phyloP scores from a whole-genome alignment of 2,113 vertebrate genomes.

The Clarias magur region DNA sequence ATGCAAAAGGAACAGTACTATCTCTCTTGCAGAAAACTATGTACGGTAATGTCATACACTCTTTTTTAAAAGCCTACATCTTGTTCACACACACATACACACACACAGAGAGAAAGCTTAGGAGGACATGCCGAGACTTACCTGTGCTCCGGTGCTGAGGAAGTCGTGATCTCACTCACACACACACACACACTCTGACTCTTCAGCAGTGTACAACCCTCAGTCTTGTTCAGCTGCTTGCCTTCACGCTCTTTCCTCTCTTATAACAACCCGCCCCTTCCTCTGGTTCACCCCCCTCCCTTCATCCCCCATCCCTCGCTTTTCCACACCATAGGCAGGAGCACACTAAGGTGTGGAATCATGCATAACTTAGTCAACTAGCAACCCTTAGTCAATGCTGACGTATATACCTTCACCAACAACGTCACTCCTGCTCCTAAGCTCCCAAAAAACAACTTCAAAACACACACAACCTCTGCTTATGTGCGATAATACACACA shows the following conservation, averaged over 20 bases:
- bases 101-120: slow-evolving; percentile 38
- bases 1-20: background rate
- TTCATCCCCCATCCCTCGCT: slow-evolving; percentile 65
- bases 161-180: slow-evolving; percentile 53
- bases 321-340: slow-evolving; percentile 50
- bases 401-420: slow-evolving; percentile 64
- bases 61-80: slow-evolving; percentile 1
- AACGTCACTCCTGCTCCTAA: slow-evolving; percentile 61
- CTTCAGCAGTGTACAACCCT: slow-evolving; percentile 67
- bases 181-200: slow-evolving; percentile 30
- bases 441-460: slow-evolving; percentile 42
- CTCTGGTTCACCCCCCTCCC: slow-evolving; percentile 62
- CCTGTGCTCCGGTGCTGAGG: slow-evolving; percentile 60
- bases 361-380: slow-evolving; percentile 59
- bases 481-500: background rate
- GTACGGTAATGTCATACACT: background rate
- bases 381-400: slow-evolving; percentile 57
- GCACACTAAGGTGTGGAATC: slow-evolving; percentile 63
- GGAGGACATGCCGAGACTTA: slow-evolving; percentile 57
- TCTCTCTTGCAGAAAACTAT: background rate
- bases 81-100: background rate
- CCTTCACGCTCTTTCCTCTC: slow-evolving; percentile 68
- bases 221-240: slow-evolving; percentile 71
- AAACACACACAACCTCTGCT: slow-evolving; percentile 24
- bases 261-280: slow-evolving; percentile 78